phyloP scores from a whole-genome alignment of 2,888 invertebrate genomes.

The Strigamia crassipes region DNA sequence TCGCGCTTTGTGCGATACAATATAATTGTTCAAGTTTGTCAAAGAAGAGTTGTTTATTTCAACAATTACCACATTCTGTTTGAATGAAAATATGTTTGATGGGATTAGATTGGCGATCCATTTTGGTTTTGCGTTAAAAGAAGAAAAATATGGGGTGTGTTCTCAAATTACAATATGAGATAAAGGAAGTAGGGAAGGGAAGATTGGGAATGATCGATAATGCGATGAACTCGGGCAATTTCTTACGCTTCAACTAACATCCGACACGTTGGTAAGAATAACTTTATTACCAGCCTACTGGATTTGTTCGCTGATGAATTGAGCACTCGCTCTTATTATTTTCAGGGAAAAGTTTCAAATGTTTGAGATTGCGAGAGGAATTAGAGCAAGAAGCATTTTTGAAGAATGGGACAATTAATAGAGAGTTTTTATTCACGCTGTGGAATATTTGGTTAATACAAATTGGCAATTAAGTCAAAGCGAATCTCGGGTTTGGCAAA shows the following conservation, averaged over 20 bases:
- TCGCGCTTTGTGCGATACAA: too few relatives aligned
- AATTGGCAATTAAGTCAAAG: too few relatives aligned
- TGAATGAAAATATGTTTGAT: background rate
- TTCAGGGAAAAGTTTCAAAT: background rate
- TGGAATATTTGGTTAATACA: too few relatives aligned
- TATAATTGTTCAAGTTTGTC: too few relatives aligned
- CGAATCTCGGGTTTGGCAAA: too few relatives aligned
- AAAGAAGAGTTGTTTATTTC: too few relatives aligned
- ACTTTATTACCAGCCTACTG: background rate
- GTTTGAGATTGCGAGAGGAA: too few relatives aligned
- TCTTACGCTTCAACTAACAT: background rate
- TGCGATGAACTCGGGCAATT: background rate
- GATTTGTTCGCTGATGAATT: background rate
- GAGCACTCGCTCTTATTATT: background rate
- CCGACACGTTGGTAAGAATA: background rate
- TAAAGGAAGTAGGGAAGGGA: background rate
- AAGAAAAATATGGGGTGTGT: background rate
- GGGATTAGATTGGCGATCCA: background rate
- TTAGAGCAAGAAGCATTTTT: too few relatives aligned
- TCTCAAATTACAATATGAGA: background rate
- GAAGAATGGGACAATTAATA: too few relatives aligned
- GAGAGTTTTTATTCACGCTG: too few relatives aligned
- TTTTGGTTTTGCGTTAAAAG: background rate
- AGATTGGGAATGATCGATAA: background rate
- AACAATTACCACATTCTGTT: too few relatives aligned